phyloP scores from a whole-genome alignment of 2,797 vertebrate species.

The Aselliscus stoliczkanus region DNA sequence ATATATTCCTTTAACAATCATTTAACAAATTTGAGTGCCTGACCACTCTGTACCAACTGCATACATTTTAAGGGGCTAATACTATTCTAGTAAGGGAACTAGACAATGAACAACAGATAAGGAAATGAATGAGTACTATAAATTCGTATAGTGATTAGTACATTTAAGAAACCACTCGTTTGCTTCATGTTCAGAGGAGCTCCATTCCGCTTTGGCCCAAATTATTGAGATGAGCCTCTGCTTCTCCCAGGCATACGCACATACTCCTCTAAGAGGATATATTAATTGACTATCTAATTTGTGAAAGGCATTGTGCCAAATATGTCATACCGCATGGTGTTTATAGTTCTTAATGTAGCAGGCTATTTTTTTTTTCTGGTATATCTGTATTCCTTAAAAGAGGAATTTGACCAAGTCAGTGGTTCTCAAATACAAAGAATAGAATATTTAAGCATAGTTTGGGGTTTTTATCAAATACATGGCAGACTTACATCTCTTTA shows the following conservation, averaged over 20 bases:
- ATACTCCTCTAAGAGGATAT: background rate
- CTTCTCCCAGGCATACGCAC: background rate
- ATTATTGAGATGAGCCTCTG: background rate
- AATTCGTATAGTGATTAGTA: background rate
- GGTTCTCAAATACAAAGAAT: background rate
- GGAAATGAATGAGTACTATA: background rate
- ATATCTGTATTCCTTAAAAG: background rate
- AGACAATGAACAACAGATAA: background rate
- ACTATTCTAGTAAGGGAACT: background rate
- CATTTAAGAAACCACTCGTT: background rate
- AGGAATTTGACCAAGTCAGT: background rate
- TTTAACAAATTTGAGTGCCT: background rate
- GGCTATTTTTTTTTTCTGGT: background rate
- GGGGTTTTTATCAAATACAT: background rate
- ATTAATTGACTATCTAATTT: background rate
- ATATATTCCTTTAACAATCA: background rate
- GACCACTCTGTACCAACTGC: background rate
- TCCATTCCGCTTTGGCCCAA: background rate
- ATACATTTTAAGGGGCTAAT: background rate
- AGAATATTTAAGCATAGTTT: background rate
- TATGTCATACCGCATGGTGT: background rate
- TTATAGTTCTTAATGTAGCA: background rate
- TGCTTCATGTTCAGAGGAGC: background rate
- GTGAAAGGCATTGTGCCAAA: background rate
- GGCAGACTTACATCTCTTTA: background rate